These are phyloP conservation scores for Lates calcarifer DNA, from an alignment of 2,113 vertebrate species.

Conservation along the genomic window DNA sequence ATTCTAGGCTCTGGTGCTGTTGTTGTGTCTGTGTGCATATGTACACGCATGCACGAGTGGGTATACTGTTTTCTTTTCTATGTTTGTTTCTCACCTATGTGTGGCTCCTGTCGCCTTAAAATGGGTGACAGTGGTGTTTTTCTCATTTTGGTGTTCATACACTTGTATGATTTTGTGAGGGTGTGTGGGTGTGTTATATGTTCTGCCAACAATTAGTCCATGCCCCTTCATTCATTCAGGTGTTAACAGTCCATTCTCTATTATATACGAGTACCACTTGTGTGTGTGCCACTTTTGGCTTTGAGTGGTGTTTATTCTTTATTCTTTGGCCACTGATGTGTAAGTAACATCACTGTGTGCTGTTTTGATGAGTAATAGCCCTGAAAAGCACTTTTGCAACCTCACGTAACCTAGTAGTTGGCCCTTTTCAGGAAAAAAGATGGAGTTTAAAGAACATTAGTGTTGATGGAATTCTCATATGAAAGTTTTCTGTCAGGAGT, in stretches of 20 bases:
- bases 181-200: conserved; percentile 26
- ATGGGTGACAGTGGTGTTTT: conserved; percentile 1
- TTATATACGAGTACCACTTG: background rate
- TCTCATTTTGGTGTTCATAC: background rate
- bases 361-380: conserved; percentile 20
- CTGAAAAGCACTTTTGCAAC: conserved; percentile 7
- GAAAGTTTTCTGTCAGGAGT: background rate
- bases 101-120: background rate
- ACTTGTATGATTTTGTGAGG: background rate
- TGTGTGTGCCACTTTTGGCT: conserved; percentile 12
- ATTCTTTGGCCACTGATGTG: background rate
- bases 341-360: background rate
- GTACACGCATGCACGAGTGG: background rate
- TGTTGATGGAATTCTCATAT: background rate
- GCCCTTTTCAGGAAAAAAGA: background rate
- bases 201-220: conserved; percentile 5
- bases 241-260: conserved; percentile 1
- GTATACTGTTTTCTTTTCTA: background rate
- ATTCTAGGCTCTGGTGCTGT: conserved; percentile 28
- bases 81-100: conserved; percentile 25
- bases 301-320: conserved; percentile 11
- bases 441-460: background rate
- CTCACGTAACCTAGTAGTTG: background rate
- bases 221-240: conserved; percentile 24
- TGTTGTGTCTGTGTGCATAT: conserved; percentile 18